A percentile compares a stretch with the other conserved stretches of the same genome.
phyloP scores from a whole-genome alignment of 2,888 invertebrate species.

The Julus scanicus region DNA sequence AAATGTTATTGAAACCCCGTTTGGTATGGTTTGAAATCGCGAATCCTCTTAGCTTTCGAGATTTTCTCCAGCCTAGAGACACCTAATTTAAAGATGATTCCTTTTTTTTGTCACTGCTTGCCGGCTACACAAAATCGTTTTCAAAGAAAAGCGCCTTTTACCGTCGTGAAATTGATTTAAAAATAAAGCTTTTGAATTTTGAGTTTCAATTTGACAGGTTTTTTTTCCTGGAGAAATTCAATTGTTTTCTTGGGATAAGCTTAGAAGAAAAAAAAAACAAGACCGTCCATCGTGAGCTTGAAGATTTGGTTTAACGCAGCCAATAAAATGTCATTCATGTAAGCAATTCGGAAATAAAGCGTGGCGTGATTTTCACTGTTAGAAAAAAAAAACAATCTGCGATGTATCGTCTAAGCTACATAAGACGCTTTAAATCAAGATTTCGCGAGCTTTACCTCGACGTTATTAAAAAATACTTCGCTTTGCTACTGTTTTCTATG shows the following conservation, averaged over 20 bases:
- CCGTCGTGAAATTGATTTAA: constrained; percentile 24
- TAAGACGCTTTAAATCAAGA: constrained; percentile 38
- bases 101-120: background rate
- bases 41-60: constrained; percentile 35
- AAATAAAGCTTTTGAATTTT: constrained; percentile 51
- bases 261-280: background rate
- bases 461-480: constrained; percentile 20
- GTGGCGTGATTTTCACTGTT: constrained; percentile 48
- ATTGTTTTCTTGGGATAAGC: constrained; percentile 32
- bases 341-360: constrained; percentile 49
- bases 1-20: constrained; percentile 35
- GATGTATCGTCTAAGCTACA: constrained; percentile 43
- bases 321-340: constrained; percentile 49
- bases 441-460: background rate
- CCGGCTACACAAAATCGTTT: constrained; percentile 27
- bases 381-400: constrained; percentile 41
- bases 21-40: background rate
- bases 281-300: background rate
- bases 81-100: constrained; percentile 34
- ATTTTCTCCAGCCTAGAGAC: background rate
- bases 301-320: background rate
- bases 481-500: background rate
- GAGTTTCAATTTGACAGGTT: constrained; percentile 44
- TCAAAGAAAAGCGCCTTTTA: constrained; percentile 34
- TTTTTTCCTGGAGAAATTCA: background rate